These are phyloP conservation scores for Lepidotrigona ventralis DNA, from an alignment of 1,140 invertebrate species.

Conservation along the genomic window DNA sequence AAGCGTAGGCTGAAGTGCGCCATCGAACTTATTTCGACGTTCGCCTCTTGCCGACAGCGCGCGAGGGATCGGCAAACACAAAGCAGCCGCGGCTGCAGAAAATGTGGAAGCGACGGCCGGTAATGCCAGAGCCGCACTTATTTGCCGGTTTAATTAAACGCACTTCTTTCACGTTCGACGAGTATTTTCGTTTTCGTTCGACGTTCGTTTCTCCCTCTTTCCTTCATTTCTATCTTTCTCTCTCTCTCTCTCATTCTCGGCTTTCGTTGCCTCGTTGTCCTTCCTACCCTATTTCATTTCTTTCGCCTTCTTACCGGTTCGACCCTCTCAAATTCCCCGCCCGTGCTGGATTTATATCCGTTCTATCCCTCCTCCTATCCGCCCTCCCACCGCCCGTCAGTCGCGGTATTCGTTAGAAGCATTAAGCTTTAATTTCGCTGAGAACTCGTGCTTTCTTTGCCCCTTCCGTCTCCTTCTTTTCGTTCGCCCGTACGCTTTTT, in stretches of 20 bases:
- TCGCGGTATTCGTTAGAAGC: conserved; percentile 44
- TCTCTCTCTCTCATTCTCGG: conserved; percentile 18
- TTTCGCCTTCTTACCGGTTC: conserved; percentile 28
- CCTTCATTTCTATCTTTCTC: not conserved
- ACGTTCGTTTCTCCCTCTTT: conserved; percentile 29
- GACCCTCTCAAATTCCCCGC: conserved; percentile 47
- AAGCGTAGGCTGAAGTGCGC: conserved; percentile 18
- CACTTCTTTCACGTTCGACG: conserved; percentile 63
- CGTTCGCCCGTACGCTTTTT: not conserved
- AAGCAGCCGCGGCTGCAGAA: conserved; percentile 54
- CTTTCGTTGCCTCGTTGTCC: conserved; percentile 61
- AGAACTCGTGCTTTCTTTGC: conserved; percentile 25
- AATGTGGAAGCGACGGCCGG: conserved; percentile 52
- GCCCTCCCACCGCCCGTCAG: not conserved
- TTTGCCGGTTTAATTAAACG: conserved; percentile 62
- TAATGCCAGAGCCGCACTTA: conserved; percentile 54
- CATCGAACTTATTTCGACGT: conserved; percentile 4
- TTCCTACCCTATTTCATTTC: conserved; percentile 35
- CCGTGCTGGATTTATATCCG: conserved; percentile 46
- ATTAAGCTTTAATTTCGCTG: conserved; percentile 55
- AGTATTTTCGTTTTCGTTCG: conserved; percentile 56
- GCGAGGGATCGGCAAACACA: conserved; percentile 43
- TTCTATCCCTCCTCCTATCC: not conserved
- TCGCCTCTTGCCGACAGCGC: conserved; percentile 1
- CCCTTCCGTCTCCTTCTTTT: not conserved